Base-by-base conservation (phyloP, 2,113 vertebrate genomes). In the Mus pahari region DNA sequence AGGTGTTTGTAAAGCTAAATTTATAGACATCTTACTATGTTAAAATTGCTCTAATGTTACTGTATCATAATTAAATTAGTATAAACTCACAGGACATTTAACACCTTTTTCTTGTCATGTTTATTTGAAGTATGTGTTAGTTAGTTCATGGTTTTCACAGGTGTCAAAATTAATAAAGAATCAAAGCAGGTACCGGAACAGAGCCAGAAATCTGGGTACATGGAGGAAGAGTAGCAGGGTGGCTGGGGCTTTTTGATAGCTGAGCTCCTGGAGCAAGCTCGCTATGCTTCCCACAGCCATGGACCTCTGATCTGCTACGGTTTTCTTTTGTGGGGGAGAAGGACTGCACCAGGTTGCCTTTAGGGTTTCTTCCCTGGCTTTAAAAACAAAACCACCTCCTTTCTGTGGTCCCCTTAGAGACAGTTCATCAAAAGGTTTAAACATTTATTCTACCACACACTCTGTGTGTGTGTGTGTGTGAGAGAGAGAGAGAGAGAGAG, bases 1-100 rank as follows among this genome's bases (percentile, higher is more conserved):
- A 82, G 62, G 10, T 90, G 50, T 95, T 71, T 91, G 2, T 81
- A 77, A 94, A 45, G 79, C 83, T 86, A 86, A 90, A 60, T 94
- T 31, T 90, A 31, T 78, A n/a, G 62, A 79, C 28, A 68, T 62
- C 93, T 50, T n/a, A 48, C 26, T 66, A 5, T 84, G 9, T 33
- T 48, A 87, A 26, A 82, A 39, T 82, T 82, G 24, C 53, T 39
- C 50, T 50, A 48, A 79, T 73, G 50, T 60, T 14, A 16, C 26
- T 84, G 12, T 45, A 28, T 62, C 62, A 19, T 86, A 45, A 60
- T 39, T 31, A 64, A 3, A 60, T 82, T 62, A 79, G 20, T 55
- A 42, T 48, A 66, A 91, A 26, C 9, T 48, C 14, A 89, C 71
- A 28, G 26, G 24, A 60, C 9, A 4, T 60, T 70, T 74, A 58